Evolutionary conservation across 2,888 invertebrate genomes (phyloP), one percentile per base, ranked within the genome.

Genomic region (Exocentrus adspersus): DNA sequence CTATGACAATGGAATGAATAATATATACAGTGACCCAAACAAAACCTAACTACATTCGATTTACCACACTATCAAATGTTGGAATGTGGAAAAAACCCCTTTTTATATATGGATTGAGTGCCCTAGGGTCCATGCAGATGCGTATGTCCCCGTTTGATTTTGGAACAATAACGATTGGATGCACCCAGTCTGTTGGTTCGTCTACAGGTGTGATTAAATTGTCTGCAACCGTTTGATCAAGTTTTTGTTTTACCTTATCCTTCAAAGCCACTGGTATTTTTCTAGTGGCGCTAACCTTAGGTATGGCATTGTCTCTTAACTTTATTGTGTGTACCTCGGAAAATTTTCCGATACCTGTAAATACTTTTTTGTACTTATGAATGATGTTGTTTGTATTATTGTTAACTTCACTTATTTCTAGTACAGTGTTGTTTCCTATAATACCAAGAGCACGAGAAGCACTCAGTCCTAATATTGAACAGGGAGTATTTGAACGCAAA

Each of bases 121-220:
- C n/a, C 6, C 51, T 46, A 14, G 62, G 62, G 19, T 57, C 62
- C 57, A 62, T 62, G 30, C 62, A 57, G 12, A 57, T 2, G 2
- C 62, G 32, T 16, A 62, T 28, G 16, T 59, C 59, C 2, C 51
- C 51, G 30, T 62, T 60, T 16, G 43, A 20, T 60, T 57, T 57
- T 2, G 57, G 62, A 1, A 20, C 62, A 10, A 62, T 42, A 2
- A 62, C 62, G 7, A 62, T 30, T 2, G 56, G 62, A 37, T 62
- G 50, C 9, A 57, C 50, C 62, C 62, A 62, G 9, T 62, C 62
- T n/a, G 62, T 62, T 17, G 57, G 62, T 42, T 61, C 61, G 16
- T 45, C 56, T 10, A 54, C 48, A 10, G 48, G 45, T 6, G 32
- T 30, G 10, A 61, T 2, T 2, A 56, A 32, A 3, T 56, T 56